Evolutionary conservation across 2,797 vertebrate genomes (phyloP), one percentile per base, ranked within the genome.

Genomic region (Tokudaia muenninki): DNA sequence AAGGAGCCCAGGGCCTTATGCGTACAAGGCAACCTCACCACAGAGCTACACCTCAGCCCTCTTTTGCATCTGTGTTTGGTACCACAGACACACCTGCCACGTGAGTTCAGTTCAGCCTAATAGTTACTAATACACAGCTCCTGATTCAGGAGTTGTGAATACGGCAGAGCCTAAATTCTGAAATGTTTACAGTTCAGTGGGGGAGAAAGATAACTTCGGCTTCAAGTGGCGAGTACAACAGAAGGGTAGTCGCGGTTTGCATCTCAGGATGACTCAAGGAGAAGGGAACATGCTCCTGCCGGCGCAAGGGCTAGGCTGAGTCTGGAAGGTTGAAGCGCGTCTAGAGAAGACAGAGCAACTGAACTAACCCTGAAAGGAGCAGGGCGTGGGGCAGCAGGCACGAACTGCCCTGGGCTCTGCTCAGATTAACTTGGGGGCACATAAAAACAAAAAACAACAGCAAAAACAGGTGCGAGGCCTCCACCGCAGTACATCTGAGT

Each of bases 391-490:
- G 10, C 17, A 87, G n/a, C 2, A 22, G 24, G 47, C 16, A 67
- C 3, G 59, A 41, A 95, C 29, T 65, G 50, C 47, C n/a, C 44
- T 92, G 37, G 41, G 11, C 13, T 87, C 24, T 37, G 21, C 37
- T 79, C 92, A 57, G 90, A 87, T 12, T 9, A 92, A 87, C 12
- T 9, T 6, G n/a, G 55, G 24, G 44, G 24, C 61, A 22, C 17
- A 6, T 63, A 83, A 44, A 82, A 44, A 83, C 59, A 63, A 88
- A 93, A 93, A 86, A 87, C 13, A 50, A 77, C 77, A 94, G 57
- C 82, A 26, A 34, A 50, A 63, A 29, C 1, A 81, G 50, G 87
- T 21, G n/a, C 37, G 67, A 52, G 55, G 29, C 41, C 70, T 37
- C 22, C 67, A 63, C 22, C 8, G 7, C 59, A 61, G 59, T 61